phyloP scores from a whole-genome alignment of 2,888 invertebrate genomes.

The Leptothorax acervorum region DNA sequence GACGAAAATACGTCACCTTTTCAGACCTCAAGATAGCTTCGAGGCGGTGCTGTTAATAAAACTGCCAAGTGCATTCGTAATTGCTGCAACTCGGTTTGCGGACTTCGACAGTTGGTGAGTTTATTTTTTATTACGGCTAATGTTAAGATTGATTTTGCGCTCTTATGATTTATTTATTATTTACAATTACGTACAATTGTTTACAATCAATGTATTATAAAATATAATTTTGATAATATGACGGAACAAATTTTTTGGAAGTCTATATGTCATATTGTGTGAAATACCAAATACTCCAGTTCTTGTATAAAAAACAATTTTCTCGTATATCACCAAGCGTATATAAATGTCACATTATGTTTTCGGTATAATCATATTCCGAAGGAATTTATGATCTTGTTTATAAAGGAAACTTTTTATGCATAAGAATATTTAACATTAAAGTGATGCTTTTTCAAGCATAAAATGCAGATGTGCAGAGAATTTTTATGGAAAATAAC shows the following conservation, averaged over 20 bases:
- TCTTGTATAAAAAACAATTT: neutral
- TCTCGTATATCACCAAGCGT: slow-evolving; percentile 1
- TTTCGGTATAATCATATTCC: slow-evolving; percentile 11
- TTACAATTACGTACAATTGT: neutral
- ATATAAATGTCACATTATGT: neutral
- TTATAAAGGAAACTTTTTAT: neutral
- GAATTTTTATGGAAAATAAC: neutral
- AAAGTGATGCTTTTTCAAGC: neutral
- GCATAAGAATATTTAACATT: neutral
- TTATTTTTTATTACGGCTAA: neutral
- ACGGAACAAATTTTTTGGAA: neutral
- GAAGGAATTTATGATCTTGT: slow-evolving; percentile 16
- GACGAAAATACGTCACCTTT: slow-evolving; percentile 40
- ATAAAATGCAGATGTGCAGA: neutral
- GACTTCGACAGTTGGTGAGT: slow-evolving; percentile 32
- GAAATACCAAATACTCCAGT: neutral
- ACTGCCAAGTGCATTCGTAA: slow-evolving; percentile 5
- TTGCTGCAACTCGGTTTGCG: neutral
- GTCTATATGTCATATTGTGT: neutral
- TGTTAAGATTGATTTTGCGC: neutral
- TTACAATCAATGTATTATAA: neutral
- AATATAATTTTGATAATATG: neutral
- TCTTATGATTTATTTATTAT: neutral
- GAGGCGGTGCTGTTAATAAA: slow-evolving; percentile 28
- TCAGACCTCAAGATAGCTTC: slow-evolving; percentile 36